phyloP scores from a whole-genome alignment of 2,797 vertebrate species.

The Pseudochirops cupreus region DNA sequence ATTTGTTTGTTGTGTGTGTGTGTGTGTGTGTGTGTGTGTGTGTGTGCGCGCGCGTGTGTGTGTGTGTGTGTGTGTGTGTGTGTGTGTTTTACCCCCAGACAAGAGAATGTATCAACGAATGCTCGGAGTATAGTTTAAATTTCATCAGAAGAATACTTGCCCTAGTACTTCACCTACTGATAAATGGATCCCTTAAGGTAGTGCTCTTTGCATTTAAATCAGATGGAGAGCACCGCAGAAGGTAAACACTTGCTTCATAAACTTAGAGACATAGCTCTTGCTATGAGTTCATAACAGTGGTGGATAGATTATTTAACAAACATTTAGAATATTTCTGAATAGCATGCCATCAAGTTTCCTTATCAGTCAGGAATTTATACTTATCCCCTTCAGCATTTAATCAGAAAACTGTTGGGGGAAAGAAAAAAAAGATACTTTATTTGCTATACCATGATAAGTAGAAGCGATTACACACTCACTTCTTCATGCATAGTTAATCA shows the following conservation, averaged over 20 bases:
- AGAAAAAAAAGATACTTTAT: slow-evolving; percentile 60
- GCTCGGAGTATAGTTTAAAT: not conserved
- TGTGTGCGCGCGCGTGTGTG: no score
- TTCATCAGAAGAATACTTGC: not conserved
- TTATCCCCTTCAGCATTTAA: slow-evolving; percentile 71
- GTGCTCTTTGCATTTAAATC: slow-evolving; percentile 28
- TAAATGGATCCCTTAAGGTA: not conserved
- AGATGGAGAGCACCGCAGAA: not conserved
- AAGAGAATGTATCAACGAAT: not conserved
- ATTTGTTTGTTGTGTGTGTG: not conserved
- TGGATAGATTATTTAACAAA: slow-evolving; percentile 5
- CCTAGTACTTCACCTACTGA: not conserved
- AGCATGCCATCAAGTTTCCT: not conserved
- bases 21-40: no score
- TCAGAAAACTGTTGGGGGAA: slow-evolving; percentile 1
- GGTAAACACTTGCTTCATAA: not conserved
- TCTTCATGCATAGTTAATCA: slow-evolving; percentile 73
- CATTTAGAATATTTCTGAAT: slow-evolving; percentile 22
- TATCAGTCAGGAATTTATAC: slow-evolving; percentile 22
- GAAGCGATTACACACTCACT: slow-evolving; percentile 64
- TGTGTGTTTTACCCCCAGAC: not conserved
- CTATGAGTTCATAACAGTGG: not conserved
- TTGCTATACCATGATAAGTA: slow-evolving; percentile 64
- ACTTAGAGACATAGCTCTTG: not conserved
- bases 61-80: no score